Conservation (phyloP, 1,140 invertebrate species). For the Diuraphis noxia region DNA sequence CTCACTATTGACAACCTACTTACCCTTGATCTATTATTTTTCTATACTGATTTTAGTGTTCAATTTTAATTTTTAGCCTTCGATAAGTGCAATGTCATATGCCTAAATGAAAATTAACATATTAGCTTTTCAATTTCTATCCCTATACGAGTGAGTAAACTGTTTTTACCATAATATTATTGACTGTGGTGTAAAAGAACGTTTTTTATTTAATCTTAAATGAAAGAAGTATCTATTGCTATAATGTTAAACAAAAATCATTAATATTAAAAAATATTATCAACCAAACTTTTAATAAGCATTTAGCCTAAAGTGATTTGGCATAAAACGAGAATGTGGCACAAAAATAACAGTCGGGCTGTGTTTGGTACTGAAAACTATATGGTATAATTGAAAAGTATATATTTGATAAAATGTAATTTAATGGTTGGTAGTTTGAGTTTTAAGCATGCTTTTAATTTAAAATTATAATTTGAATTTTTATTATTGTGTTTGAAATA, state of each 20-base stretch:
- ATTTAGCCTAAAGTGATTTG: neutral
- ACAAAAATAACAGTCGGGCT: neutral
- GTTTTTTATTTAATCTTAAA: too few species aligned
- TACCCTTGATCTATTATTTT: constrained; percentile 31
- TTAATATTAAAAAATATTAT: neutral
- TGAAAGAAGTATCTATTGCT: too few species aligned
- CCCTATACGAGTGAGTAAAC: too few species aligned
- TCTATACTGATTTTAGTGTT: neutral
- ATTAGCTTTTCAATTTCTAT: neutral
- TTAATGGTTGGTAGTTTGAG: neutral
- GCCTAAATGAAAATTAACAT: neutral
- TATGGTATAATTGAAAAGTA: neutral
- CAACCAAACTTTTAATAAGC: neutral
- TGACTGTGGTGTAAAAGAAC: neutral
- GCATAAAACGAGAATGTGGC: neutral
- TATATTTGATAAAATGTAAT: neutral
- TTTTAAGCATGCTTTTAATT: neutral
- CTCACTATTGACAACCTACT: neutral
- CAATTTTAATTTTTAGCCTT: constrained; percentile 30
- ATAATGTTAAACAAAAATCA: too few species aligned
- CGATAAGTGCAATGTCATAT: constrained; percentile 28
- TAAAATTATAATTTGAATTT: neutral
- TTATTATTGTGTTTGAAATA: neutral
- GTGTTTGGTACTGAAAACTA: neutral
- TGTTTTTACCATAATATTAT: neutral